Base-by-base conservation (phyloP, 2,113 vertebrate genomes). In the Seriola dumerili region DNA sequence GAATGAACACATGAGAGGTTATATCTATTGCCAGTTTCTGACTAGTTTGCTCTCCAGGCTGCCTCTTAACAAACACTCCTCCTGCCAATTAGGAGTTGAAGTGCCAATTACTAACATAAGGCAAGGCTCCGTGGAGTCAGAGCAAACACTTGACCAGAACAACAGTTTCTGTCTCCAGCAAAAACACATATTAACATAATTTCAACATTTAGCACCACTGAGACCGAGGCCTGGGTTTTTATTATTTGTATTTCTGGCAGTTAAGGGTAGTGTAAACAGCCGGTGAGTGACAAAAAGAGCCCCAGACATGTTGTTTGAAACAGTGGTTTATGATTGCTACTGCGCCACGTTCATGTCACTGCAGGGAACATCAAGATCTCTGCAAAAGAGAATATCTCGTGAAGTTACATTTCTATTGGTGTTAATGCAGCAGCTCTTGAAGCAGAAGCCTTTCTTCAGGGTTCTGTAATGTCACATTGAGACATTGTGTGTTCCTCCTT, bases 21-120 rank as follows among this genome's bases (percentile, higher is more conserved):
- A 17, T 36, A 70, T 64, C 29, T 62, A 4, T 29, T 69, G 48
- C 38, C 29, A 48, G 23, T 40, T 75, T 82, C n/a, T 57, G 12
- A 42, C 71, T 40, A 7, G 46, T 66, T 55, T 78, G 40, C 77
- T 71, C 66, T 75, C 73, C 42, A 38, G 62, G 29, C 67, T 4
- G 9, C 19, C 29, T 70, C n/a, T 72, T 32, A 32, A 7, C 21
- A 54, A 65, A 68, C 61, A 66, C 29, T 68, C 62, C 64, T 62
- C 58, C 76, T 83, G 76, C 80, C 80, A 85, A 73, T 79, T 72
- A 82, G 61, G 17, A 68, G 55, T 2, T 13, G 14, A 2, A 3
- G 38, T 77, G 85, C 72, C 79, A 85, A 68, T 83, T 80, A 63
- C 44, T 68, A 54, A 10, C 17, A 10, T 58, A 2, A 67, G 66